Evolutionary conservation across 2,113 vertebrate species (phyloP).

Genomic region (Xyliphius kryptos): DNA sequence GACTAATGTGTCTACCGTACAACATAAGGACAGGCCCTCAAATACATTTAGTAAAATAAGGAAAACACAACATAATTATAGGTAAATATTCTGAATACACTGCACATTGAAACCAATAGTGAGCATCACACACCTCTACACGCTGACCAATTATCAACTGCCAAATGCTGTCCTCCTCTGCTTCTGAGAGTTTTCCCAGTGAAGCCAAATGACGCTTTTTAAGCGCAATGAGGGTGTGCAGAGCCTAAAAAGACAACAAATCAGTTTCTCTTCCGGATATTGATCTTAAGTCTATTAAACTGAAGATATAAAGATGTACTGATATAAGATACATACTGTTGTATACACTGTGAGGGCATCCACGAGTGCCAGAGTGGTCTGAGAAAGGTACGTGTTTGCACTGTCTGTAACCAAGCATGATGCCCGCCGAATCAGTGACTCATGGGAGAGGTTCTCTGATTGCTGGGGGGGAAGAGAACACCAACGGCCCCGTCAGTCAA

Average conservation of each 20-base stretch:
- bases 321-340: slow-evolving; percentile 58
- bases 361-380: slow-evolving; percentile 63
- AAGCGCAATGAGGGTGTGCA: slow-evolving; percentile 64
- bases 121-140: slow-evolving; percentile 53
- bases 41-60: no score
- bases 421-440: slow-evolving; percentile 63
- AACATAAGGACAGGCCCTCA: no score
- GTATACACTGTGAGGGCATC: slow-evolving; percentile 62
- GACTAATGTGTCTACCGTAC: no score
- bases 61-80: no score
- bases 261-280: background rate
- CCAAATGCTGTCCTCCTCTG: slow-evolving; percentile 65
- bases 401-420: slow-evolving; percentile 66
- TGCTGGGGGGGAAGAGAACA: slow-evolving; percentile 45
- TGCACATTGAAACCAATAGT: no score
- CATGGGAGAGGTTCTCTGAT: slow-evolving; percentile 60
- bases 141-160: slow-evolving; percentile 69
- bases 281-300: background rate
- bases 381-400: slow-evolving; percentile 66
- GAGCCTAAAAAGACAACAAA: slow-evolving; percentile 49
- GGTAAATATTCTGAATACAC: no score
- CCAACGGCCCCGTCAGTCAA: no score
- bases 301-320: no score
- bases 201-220: slow-evolving; percentile 61
- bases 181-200: slow-evolving; percentile 55